phyloP scores from a whole-genome alignment of 2,113 vertebrate genomes.

The Pleuronectes platessa region DNA sequence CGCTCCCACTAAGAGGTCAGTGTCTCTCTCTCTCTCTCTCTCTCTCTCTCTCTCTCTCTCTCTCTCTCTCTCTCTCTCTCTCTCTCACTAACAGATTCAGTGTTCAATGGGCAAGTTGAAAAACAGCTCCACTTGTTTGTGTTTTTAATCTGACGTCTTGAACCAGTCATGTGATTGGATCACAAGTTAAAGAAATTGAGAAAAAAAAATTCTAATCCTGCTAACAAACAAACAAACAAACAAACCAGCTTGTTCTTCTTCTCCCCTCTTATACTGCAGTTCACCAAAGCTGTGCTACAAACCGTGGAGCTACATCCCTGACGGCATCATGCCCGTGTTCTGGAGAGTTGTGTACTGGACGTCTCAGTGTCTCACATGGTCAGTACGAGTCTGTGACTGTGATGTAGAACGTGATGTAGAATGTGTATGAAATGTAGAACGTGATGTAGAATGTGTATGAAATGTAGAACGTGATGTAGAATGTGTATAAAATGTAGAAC shows the following conservation, averaged over 20 bases:
- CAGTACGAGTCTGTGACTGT: conserved; percentile 47
- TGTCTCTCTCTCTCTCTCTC: background rate
- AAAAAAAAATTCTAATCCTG: too few relatives aligned
- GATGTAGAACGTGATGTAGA: background rate
- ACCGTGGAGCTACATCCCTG: conserved; percentile 97
- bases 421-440: background rate
- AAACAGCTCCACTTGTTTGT: too few relatives aligned
- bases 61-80: too few relatives aligned
- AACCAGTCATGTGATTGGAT: too few relatives aligned
- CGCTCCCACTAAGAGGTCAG: conserved; percentile 71
- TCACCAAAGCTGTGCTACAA: conserved; percentile 84
- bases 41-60: too few relatives aligned
- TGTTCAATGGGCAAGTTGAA: too few relatives aligned
- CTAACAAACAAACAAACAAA: background rate
- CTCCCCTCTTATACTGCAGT: conserved; percentile 26
- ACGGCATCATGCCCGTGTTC: conserved; percentile 97
- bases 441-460: too few relatives aligned
- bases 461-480: too few relatives aligned
- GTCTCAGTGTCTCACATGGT: conserved; percentile 98
- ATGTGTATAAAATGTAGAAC: too few relatives aligned
- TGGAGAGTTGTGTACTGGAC: conserved; percentile 99
- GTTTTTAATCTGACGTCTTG: too few relatives aligned
- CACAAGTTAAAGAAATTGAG: too few relatives aligned
- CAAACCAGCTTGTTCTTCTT: background rate
- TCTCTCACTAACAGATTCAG: too few relatives aligned